Base-by-base conservation (phyloP, 2,113 vertebrate genomes). In the Lethenteron reissneri region DNA sequence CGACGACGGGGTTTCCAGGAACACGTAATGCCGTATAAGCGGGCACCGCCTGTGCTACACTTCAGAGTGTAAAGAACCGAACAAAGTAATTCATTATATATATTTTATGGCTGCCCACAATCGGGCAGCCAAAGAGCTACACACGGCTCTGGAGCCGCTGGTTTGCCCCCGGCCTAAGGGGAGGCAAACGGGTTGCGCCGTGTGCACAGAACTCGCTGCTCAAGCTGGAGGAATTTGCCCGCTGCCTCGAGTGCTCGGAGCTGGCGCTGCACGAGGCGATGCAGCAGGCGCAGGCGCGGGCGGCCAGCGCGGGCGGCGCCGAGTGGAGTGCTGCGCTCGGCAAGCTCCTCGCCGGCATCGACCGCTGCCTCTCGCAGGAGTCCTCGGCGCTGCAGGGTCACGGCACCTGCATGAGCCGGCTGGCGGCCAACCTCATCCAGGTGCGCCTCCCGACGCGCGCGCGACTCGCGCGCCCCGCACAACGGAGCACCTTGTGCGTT, bases 381-480 rank as follows among this genome's bases (percentile, higher is more conserved):
- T 74, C 69, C 4, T 78, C 76, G 70, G 81, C 89, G 75, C 80
- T 95, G 5, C 81, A 77, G 71, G 85, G 83, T 2, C 72, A 81
- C 0, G 77, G 82, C 12, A 80, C 83, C 0, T 84, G 83, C 76
- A 81, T 91, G 0, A 74, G 84, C 56, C 84, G 91, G 3, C 82
- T 99, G 58, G 85, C 89, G 71, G 91, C 77, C 80, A 99, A 91
- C 80, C 84, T 99, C 58, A 92, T 99, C 75, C 91, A 99, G 91
- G 94, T 97, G 41, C 41, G 41, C 41, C 41, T 41, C 41, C 41
- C 41, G 2, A 41, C 41, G 41, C 41, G 6, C 6, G 5, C 41
- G 41, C 41, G 41, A 3, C 41, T 41, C 41, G 41, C 41, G 41
- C 41, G 41, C 41, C 41, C 41, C 5, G 41, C 41, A 41, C 41